phyloP scores from a whole-genome alignment of 2,113 vertebrate genomes.

The Indri indri region DNA sequence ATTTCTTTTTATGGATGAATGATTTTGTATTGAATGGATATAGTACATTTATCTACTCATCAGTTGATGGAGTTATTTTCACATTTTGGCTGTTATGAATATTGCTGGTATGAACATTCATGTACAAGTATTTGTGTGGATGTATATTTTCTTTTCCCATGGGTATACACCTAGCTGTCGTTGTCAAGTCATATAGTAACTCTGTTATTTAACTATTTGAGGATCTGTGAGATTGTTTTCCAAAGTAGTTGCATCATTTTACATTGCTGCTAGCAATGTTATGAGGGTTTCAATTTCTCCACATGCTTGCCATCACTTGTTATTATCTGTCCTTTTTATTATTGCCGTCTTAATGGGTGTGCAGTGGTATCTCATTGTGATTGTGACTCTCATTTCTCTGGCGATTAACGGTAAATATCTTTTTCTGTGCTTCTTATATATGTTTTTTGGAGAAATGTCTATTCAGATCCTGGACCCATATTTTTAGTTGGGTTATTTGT shows the following conservation, averaged over 20 bases:
- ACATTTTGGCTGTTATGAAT: not conserved
- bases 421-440: not conserved
- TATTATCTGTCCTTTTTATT: not conserved
- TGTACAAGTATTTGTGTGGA: not conserved
- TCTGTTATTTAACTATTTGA: not conserved
- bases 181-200: not conserved
- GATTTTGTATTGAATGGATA: not conserved
- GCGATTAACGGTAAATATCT: not conserved
- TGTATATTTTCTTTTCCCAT: not conserved
- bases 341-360: not conserved
- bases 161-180: not conserved
- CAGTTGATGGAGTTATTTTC: not conserved
- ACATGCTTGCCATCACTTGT: not conserved
- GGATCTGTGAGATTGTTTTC: not conserved
- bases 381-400: not conserved
- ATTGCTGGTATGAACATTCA: not conserved
- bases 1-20: not conserved
- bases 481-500: not conserved
- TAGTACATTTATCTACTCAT: not conserved
- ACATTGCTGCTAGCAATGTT: not conserved
- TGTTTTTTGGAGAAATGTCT: not conserved
- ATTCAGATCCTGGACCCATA: not conserved
- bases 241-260: not conserved
- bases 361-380: not conserved
- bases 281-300: not conserved